Conservation (phyloP, 2,113 vertebrate genomes). For the Albula goreensis region DNA sequence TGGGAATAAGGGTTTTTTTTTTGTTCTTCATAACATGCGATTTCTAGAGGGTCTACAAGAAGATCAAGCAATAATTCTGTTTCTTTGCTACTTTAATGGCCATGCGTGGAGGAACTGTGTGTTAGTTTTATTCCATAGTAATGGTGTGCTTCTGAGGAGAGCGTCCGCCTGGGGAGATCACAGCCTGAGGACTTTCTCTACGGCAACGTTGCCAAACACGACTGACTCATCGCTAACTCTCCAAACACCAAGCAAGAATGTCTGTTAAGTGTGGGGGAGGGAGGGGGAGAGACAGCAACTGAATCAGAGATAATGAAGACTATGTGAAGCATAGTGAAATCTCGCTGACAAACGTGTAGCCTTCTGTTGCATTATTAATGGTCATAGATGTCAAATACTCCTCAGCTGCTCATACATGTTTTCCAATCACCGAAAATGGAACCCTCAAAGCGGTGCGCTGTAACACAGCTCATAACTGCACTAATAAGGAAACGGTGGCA, state of each 20-base stretch:
- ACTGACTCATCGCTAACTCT: too few relatives aligned
- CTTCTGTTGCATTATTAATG: background rate
- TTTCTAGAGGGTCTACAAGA: background rate
- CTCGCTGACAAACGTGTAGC: background rate
- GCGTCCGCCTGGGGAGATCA: too few relatives aligned
- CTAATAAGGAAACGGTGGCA: background rate
- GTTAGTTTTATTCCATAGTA: too few relatives aligned
- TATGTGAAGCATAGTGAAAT: background rate
- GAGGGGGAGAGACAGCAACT: background rate
- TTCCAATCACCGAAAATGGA: slow-evolving; percentile 26
- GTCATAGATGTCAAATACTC: slow-evolving; percentile 27
- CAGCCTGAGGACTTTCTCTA: too few relatives aligned
- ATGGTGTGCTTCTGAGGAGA: too few relatives aligned
- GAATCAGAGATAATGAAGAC: background rate
- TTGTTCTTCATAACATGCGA: background rate
- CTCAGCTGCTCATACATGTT: slow-evolving; percentile 15
- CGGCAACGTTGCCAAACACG: too few relatives aligned
- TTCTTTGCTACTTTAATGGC: too few relatives aligned
- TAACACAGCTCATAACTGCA: slow-evolving; percentile 18
- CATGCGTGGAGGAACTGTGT: too few relatives aligned
- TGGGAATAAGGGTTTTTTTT: background rate
- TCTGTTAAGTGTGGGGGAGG: background rate
- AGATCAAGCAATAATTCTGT: background rate
- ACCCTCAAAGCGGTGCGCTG: slow-evolving; percentile 26
- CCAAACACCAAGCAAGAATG: too few relatives aligned